Evolutionary conservation across 2,888 invertebrate genomes (phyloP).

Genomic region (Baronia brevicornis): DNA sequence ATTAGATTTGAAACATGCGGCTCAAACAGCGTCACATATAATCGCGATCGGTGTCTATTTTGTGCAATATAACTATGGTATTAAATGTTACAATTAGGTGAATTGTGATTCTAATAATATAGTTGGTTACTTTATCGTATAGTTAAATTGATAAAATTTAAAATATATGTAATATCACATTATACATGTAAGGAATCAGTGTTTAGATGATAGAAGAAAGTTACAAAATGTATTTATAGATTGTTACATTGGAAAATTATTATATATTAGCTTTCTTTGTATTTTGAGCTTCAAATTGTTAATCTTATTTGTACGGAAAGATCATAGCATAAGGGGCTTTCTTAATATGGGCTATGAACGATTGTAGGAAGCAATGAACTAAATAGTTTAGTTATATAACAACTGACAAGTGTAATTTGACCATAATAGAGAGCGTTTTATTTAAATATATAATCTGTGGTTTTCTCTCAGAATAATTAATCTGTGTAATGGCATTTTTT

Average conservation of each 20-base stretch:
- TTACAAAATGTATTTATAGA: constrained; percentile 52
- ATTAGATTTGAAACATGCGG: constrained; percentile 27
- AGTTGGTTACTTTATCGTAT: constrained; percentile 67
- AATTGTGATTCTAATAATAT: constrained; percentile 73
- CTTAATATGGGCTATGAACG: too few species aligned
- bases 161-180: constrained; percentile 61
- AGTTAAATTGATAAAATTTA: constrained; percentile 52
- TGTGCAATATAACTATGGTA: constrained; percentile 53
- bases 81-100: constrained; percentile 65
- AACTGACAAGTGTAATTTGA: too few species aligned
- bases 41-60: constrained; percentile 56
- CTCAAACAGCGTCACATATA: constrained; percentile 32
- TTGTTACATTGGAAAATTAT: constrained; percentile 22
- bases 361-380: too few species aligned
- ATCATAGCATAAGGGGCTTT: too few species aligned
- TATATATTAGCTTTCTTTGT: constrained; percentile 7
- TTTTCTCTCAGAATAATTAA: constrained; percentile 17
- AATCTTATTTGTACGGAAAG: too few species aligned
- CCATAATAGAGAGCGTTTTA: too few species aligned
- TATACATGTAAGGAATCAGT: constrained; percentile 53
- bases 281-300: background rate
- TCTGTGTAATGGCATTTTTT: constrained; percentile 16
- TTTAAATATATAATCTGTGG: constrained; percentile 19
- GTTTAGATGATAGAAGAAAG: constrained; percentile 52
- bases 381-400: too few species aligned